Evolutionary conservation across 1,140 invertebrate species (phyloP).

Genomic region (Sycophila sp.): DNA sequence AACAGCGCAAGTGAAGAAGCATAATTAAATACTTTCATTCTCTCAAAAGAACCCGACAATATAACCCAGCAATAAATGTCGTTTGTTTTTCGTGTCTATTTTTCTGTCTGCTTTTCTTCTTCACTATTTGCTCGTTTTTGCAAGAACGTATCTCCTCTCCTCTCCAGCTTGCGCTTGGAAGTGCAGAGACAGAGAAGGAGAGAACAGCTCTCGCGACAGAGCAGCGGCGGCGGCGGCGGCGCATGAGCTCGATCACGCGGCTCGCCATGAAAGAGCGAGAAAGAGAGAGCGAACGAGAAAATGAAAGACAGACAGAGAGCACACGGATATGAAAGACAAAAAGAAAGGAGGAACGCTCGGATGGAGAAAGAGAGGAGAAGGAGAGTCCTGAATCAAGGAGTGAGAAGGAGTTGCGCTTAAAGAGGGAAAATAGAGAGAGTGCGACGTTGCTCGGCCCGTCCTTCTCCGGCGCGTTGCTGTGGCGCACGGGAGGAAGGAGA

Average conservation of each 20-base stretch:
- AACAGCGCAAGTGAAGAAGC: not conserved
- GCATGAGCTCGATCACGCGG: slow-evolving; percentile 5
- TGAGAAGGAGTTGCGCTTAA: not conserved
- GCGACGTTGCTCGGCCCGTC: not conserved
- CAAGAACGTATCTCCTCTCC: not conserved
- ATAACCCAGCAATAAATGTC: slow-evolving; percentile 31
- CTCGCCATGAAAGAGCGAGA: slow-evolving; percentile 25
- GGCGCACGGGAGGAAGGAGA: not conserved
- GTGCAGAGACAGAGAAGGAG: not conserved
- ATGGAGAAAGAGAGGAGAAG: slow-evolving; percentile 4
- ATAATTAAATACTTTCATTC: slow-evolving; percentile 30
- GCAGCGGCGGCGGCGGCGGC: not conserved
- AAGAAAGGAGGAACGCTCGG: not conserved
- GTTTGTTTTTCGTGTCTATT: slow-evolving; percentile 22
- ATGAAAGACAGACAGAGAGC: not conserved
- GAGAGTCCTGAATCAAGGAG: slow-evolving; percentile 33
- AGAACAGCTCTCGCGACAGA: slow-evolving; percentile 6
- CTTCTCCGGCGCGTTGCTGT: not conserved
- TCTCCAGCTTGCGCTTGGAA: not conserved
- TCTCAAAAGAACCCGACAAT: slow-evolving; percentile 6
- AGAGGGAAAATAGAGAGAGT: not conserved
- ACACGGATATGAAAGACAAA: no score
- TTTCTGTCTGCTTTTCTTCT: slow-evolving; percentile 25
- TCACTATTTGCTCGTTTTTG: slow-evolving; percentile 26
- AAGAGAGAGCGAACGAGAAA: slow-evolving; percentile 10